Base-by-base conservation (phyloP, 2,888 invertebrate species). In the Ryuthela nishihirai region DNA sequence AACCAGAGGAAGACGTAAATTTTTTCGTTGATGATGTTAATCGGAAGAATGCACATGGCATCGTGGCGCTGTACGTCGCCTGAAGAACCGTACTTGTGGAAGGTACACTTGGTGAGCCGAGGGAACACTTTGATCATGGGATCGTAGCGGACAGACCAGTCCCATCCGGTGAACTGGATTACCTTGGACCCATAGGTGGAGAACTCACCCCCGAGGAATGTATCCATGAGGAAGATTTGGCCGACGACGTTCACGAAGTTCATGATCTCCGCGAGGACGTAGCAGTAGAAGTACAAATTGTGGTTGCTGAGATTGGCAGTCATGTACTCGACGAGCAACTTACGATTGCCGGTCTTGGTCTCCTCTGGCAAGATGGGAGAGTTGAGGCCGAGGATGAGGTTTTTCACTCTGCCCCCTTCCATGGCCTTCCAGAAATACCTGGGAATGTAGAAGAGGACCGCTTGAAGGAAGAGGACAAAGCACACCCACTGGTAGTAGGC, bases 11-110 rank as follows among this genome's bases (percentile, higher is more conserved):
- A 74, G 42, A 75, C 71, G 66, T 71, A 73, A 68, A 92, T 90
- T 76, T 93, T 92, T 77, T 92, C 91, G 75, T 92, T 92, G 71
- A 92, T 89, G 68, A 92, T 90, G 77, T 92, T 92, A 61, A 91
- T 76, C 0, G 91, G 91, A 39, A 92, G 78, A 58, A 92, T 82
- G 73, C 91, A 92, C 36, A 92, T 79, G 39, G 87, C 86, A 76
- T 92, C 92, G 78, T 88, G 88, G 34, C 83, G 85, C 75, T 91
- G 88, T 42, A 92, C 83, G n/a, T 84, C 82, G 48, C 92, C 91
- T 0, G 88, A 85, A 6, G 90, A 81, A 75, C 92, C 91, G 74
- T 82, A 91, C 76, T 88, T 89, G 76, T 87, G 85, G 81, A 92
- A 91, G 42, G 87, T 86, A 74, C 92, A 92, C 74, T 93, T 93